phyloP scores from a whole-genome alignment of 2,888 invertebrate genomes.

The Didymodactylos carnosus region DNA sequence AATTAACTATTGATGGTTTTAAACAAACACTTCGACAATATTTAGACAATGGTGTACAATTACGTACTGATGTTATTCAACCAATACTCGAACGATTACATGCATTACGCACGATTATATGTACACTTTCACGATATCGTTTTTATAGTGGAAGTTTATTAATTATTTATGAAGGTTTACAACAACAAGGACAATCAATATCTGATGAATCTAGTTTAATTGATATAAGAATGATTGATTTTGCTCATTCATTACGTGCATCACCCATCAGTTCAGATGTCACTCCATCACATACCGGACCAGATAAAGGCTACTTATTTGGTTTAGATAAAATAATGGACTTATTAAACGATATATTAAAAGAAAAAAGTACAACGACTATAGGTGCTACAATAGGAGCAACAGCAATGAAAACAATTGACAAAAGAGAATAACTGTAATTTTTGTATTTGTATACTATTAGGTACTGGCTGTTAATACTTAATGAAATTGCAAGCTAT shows the following conservation, averaged over 20 bases:
- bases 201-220: neutral
- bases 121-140: slow-evolving; percentile 36
- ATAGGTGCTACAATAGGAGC: too few species aligned
- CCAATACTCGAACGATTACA: slow-evolving; percentile 34
- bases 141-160: slow-evolving; percentile 42
- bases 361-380: neutral
- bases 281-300: slow-evolving; percentile 28
- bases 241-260: slow-evolving; percentile 31
- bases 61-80: slow-evolving; percentile 31
- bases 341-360: slow-evolving; percentile 21
- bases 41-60: slow-evolving; percentile 37
- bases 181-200: too few species aligned
- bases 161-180: slow-evolving; percentile 39
- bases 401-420: too few species aligned
- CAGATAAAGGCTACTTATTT: slow-evolving; percentile 35
- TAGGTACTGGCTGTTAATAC: too few species aligned
- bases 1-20: slow-evolving; percentile 37
- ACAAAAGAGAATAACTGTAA: too few species aligned
- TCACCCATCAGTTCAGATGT: slow-evolving; percentile 31
- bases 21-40: slow-evolving; percentile 36
- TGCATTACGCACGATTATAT: slow-evolving; percentile 30
- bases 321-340: slow-evolving; percentile 34
- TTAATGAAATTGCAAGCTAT: too few species aligned
- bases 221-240: slow-evolving; percentile 36
- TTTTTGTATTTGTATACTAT: too few species aligned